Evolutionary conservation across 2,888 invertebrate genomes (phyloP).

Genomic region (Phorcus lineatus): DNA sequence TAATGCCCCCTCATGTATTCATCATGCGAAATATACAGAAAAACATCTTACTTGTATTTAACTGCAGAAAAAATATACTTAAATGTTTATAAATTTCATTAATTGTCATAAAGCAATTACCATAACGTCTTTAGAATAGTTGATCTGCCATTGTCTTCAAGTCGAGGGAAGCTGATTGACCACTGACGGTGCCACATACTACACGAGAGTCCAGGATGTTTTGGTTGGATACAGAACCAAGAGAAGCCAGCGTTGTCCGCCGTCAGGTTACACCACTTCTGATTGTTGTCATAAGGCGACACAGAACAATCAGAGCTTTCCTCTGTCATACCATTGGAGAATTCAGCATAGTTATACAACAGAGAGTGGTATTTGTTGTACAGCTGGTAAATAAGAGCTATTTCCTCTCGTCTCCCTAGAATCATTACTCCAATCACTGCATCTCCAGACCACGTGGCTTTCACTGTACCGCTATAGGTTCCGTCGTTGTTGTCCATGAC

Average conservation of each 20-base stretch:
- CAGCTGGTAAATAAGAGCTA: neutral
- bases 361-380: neutral
- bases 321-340: neutral
- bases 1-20: too few relatives aligned
- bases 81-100: too few relatives aligned
- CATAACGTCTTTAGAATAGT: too few relatives aligned
- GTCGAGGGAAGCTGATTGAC: too few relatives aligned
- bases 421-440: neutral
- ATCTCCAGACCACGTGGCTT: neutral
- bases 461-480: neutral
- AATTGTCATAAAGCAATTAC: too few relatives aligned
- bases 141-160: too few relatives aligned
- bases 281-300: neutral
- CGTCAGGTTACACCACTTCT: neutral
- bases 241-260: neutral
- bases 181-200: neutral
- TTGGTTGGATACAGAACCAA: neutral
- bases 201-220: neutral
- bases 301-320: neutral
- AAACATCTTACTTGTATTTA: too few relatives aligned
- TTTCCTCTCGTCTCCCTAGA: neutral
- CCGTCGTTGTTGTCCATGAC: neutral
- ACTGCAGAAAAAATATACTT: too few relatives aligned
- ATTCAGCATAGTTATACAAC: neutral
- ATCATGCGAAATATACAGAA: too few relatives aligned